Base-by-base conservation (phyloP, 2,888 invertebrate species). In the Meteorus cinctellus region DNA sequence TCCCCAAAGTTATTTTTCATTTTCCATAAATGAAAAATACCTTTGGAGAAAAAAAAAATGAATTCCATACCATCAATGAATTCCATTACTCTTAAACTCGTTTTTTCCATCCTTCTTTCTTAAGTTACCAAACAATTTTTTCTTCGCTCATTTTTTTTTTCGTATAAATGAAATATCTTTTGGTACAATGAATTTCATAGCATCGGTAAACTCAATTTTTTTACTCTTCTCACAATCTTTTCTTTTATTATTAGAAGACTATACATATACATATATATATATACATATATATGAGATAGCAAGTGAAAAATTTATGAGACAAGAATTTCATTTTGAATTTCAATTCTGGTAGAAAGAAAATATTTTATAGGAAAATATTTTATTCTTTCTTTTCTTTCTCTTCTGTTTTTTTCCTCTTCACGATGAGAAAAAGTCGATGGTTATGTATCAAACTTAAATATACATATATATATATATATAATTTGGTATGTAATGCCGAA, bases 261-360 rank as follows among this genome's bases (percentile, higher is more conserved):
- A 34, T 34, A 34, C 2, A 34, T 34, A 34, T 34, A 34, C 1
- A 41, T 41, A 12, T 12, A 41, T 12, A 41, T 12, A 12, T 12
- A 12, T 41, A 41, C 6, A 41, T 41, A 41, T 12, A 41, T 41
- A 41, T 14, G 4, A 55, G n/a, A 55, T 55, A 6, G 55, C 41
- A 65, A 19, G 16, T 65, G n/a, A 19, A 36, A 65, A 65, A 65
- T 55, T 55, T 65, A 65, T 65, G 65, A 65, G 65, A 65, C 19
- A 65, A 34, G 36, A 36, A 65, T 36, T 65, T 65, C 19, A 65
- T 65, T 65, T 55, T 55, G 55, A 55, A 55, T 55, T 55, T 24
- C 10, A 19, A 19, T 36, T 36, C 10, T 16, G n/a, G 10, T 24
- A 0, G 19, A 19, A 65, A 65, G 34, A 65, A 65, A 36, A 65